Base-by-base conservation (phyloP, 2,113 vertebrate genomes). In the Galbula dea region DNA sequence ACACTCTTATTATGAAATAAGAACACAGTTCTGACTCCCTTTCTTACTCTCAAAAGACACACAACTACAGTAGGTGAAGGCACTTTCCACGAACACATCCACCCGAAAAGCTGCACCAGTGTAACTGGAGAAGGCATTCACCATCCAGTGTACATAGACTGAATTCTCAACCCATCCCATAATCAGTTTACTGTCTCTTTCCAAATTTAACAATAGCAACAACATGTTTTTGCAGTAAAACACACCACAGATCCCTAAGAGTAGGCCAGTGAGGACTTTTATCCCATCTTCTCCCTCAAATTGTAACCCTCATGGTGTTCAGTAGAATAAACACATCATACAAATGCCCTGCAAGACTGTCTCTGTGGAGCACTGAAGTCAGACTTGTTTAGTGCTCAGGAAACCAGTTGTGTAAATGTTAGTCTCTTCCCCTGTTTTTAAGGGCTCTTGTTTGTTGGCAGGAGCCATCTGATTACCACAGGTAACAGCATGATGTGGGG, bases 321-420 rank as follows among this genome's bases (percentile, higher is more conserved):
- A 29, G 10, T 11, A 4, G 14, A 62, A 63, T 11, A 32, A 23
- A 34, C 20, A 7, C 46, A 7, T 41, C 4, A 1, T 7, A 4
- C 14, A 0, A 32, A 7, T 7, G 30, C 11, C 21, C n/a, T n/a
- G 59, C 2, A 23, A 32, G 32, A 21, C 51, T 10, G 19, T 52
- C 32, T 77, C 13, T 55, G 68, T 13, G 11, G 18, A 74, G 41
- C 10, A 18, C 41, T 43, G 68, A 43, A 65, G 29, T 15, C 6
- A 1, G 4, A 9, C 27, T 54, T 36, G 12, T 23, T 59, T 7
- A 34, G 36, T 11, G 20, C 39, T 45, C 20, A 3, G n/a, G 29
- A 65, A 83, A 54, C 5, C 16, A 34, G 17, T 6, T 59, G 19
- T 20, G 12, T 26, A 52, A 69, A 19, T 19, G 7, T 41, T 86